Evolutionary conservation across 2,797 vertebrate species (phyloP).

Genomic region (Liasis olivaceus): DNA sequence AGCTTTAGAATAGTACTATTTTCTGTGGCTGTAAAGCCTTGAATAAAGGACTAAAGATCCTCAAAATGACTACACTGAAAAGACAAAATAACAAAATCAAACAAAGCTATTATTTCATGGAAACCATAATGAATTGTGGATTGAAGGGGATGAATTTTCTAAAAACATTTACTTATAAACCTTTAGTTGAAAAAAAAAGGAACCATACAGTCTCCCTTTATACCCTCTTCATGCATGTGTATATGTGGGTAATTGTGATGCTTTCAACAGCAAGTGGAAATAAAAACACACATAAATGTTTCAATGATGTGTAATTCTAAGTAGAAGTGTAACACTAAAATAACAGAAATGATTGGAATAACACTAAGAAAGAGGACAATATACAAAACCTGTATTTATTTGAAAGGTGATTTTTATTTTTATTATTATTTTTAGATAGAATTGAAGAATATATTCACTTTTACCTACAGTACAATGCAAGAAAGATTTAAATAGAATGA

Average conservation of each 20-base stretch:
- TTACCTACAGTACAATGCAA: not conserved
- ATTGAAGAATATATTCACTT: not conserved
- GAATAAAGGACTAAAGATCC: conserved; percentile 25
- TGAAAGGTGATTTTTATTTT: not conserved
- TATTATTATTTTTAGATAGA: not conserved
- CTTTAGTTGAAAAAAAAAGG: conserved; percentile 15
- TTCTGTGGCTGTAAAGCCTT: conserved; percentile 34
- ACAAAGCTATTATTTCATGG: not conserved
- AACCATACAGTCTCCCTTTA: not conserved
- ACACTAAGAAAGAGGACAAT: not conserved
- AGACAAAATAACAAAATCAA: not conserved
- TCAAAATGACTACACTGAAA: conserved; percentile 27
- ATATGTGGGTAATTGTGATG: not conserved
- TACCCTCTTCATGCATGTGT: not conserved
- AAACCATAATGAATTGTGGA: conserved; percentile 9
- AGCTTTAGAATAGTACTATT: conserved; percentile 20
- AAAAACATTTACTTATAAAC: conserved; percentile 32
- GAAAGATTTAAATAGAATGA: not conserved
- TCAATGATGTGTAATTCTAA: not conserved
- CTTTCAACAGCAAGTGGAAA: not conserved
- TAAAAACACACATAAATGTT: not conserved
- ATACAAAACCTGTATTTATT: not conserved
- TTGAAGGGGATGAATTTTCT: not conserved
- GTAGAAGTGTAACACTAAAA: not conserved
- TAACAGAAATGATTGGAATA: not conserved